phyloP scores from a whole-genome alignment of 1,140 invertebrate genomes.

The Pachypsylla venusta region DNA sequence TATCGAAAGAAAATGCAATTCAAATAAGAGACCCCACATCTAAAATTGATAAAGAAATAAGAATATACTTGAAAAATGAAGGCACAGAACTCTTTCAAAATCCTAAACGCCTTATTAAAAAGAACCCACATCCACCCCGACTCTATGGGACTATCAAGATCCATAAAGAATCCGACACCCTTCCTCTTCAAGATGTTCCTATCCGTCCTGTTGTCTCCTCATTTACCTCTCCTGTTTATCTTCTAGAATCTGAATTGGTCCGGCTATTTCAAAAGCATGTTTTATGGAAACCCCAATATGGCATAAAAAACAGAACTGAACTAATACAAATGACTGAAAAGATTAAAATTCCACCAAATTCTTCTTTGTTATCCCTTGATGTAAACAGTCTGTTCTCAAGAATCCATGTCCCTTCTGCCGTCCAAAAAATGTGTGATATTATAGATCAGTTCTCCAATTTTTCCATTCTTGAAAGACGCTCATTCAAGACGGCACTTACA shows the following conservation, averaged over 20 bases:
- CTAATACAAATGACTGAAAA: too few species aligned
- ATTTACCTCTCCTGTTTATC: background rate
- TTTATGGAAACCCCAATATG: background rate
- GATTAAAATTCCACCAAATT: too few species aligned
- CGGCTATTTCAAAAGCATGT: background rate
- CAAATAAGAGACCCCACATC: background rate
- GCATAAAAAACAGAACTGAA: background rate
- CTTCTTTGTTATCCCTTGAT: too few species aligned
- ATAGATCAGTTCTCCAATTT: background rate
- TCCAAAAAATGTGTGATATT: background rate
- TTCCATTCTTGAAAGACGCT: background rate
- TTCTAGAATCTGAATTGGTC: background rate
- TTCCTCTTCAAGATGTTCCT: background rate
- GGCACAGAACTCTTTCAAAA: background rate
- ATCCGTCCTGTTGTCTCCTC: background rate
- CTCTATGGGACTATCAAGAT: background rate
- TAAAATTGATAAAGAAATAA: background rate
- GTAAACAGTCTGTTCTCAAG: background rate
- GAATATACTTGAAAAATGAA: background rate
- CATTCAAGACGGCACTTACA: background rate
- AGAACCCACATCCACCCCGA: conserved; percentile 4
- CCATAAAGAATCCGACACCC: background rate
- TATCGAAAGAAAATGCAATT: background rate
- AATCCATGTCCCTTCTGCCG: background rate
- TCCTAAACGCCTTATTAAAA: conserved; percentile 13